Evolutionary conservation across 2,888 invertebrate genomes (phyloP).

Genomic region (Desoria tigrina): DNA sequence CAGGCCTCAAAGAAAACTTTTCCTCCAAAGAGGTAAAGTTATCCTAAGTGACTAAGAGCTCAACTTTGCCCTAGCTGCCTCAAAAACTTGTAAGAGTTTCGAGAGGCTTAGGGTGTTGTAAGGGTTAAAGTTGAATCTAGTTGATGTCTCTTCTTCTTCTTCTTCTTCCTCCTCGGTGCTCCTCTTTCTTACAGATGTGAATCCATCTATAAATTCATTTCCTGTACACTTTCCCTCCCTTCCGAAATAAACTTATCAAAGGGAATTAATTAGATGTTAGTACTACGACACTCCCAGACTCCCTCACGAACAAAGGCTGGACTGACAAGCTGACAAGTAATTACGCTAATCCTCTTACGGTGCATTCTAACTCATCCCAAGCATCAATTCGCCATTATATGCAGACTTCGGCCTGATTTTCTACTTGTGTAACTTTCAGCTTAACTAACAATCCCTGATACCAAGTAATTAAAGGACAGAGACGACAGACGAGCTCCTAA

Average conservation of each 20-base stretch:
- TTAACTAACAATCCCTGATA: too few species aligned
- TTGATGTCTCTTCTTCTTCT: conserved; percentile 6
- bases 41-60: conserved; percentile 9
- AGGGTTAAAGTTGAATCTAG: conserved; percentile 9
- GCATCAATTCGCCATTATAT: too few species aligned
- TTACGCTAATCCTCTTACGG: not conserved
- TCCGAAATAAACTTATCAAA: conserved; percentile 1
- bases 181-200: not conserved
- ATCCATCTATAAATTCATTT: conserved; percentile 3
- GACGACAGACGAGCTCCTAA: too few species aligned
- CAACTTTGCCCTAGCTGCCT: conserved; percentile 1
- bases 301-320: not conserved
- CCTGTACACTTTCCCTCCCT: not conserved
- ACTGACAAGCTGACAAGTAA: not conserved
- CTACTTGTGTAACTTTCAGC: too few species aligned
- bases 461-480: too few species aligned
- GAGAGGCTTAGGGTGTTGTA: conserved; percentile 6
- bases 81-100: not conserved
- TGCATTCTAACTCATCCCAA: too few species aligned
- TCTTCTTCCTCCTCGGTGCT: not conserved
- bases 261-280: conserved; percentile 9
- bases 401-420: too few species aligned
- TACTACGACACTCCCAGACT: not conserved
- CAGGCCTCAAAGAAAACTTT: not conserved
- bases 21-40: not conserved